Percentiles rank a stretch among this genome's conserved stretches.
Conservation (phyloP, 2,888 invertebrate genomes). For the Drosophila pseudotakahashii region DNA sequence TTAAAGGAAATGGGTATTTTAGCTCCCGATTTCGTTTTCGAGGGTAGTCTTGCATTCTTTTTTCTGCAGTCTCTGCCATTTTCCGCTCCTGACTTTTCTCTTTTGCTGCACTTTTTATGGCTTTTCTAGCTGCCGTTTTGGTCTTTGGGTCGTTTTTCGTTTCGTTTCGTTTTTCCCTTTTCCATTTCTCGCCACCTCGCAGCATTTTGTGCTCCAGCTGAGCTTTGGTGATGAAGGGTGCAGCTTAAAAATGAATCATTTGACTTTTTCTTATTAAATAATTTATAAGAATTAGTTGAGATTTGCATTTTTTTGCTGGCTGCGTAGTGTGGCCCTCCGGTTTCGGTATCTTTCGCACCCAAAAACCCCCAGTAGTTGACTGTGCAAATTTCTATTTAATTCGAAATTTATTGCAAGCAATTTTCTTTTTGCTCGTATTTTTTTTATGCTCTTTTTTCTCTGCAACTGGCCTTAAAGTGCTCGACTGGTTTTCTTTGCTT, state of each 20-base stretch:
- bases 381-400: slow-evolving; percentile 79
- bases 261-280: slow-evolving; percentile 80
- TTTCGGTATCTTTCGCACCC: slow-evolving; percentile 1
- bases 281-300: slow-evolving; percentile 80
- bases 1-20: background rate
- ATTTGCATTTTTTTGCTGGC: slow-evolving; percentile 78
- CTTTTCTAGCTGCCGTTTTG: slow-evolving; percentile 23
- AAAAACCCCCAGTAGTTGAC: slow-evolving; percentile 44
- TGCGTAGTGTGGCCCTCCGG: slow-evolving; percentile 14
- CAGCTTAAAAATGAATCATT: slow-evolving; percentile 81
- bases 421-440: slow-evolving; percentile 43
- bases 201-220: slow-evolving; percentile 63
- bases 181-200: slow-evolving; percentile 14
- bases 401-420: slow-evolving; percentile 77
- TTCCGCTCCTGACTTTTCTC: slow-evolving; percentile 36
- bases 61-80: slow-evolving; percentile 42
- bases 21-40: background rate
- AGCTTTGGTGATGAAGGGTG: slow-evolving; percentile 80
- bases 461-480: slow-evolving; percentile 49
- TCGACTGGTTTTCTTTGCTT: slow-evolving; percentile 8
- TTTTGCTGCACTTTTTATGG: slow-evolving; percentile 44
- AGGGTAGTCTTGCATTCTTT: background rate
- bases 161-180: background rate
- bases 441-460: too few species aligned
- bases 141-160: background rate